Conservation (phyloP, 2,888 invertebrate species). For the Luperina testacea region DNA sequence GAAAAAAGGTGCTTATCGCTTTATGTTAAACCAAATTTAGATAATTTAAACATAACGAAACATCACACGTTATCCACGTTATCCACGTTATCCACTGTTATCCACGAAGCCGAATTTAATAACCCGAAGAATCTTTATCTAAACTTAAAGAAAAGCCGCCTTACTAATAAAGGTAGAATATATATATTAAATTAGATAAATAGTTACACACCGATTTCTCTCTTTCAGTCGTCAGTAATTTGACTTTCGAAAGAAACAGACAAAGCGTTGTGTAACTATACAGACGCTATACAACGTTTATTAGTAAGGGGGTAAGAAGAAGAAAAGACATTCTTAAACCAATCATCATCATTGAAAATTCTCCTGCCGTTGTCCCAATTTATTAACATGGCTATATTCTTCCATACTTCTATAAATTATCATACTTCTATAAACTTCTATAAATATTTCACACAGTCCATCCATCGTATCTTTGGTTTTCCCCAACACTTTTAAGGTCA, state of each 20-base stretch:
- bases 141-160: not conserved
- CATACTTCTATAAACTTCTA: too few species aligned
- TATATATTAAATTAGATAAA: too few species aligned
- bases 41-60: not conserved
- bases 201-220: too few species aligned
- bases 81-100: too few species aligned
- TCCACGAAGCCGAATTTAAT: not conserved
- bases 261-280: too few species aligned
- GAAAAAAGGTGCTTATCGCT: not conserved
- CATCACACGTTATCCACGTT: too few species aligned
- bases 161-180: too few species aligned
- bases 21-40: not conserved
- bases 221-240: too few species aligned
- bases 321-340: not conserved
- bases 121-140: not conserved
- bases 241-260: too few species aligned
- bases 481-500: not conserved
- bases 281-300: too few species aligned
- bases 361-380: fast-evolving
- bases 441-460: not conserved
- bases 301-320: too few species aligned
- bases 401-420: not conserved
- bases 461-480: not conserved
- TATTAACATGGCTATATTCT: not conserved
- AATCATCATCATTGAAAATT: not conserved